Evolutionary conservation across 2,797 vertebrate genomes (phyloP), one percentile per base, ranked within the genome.

Genomic region (Pseudotriccus pelzelni): DNA sequence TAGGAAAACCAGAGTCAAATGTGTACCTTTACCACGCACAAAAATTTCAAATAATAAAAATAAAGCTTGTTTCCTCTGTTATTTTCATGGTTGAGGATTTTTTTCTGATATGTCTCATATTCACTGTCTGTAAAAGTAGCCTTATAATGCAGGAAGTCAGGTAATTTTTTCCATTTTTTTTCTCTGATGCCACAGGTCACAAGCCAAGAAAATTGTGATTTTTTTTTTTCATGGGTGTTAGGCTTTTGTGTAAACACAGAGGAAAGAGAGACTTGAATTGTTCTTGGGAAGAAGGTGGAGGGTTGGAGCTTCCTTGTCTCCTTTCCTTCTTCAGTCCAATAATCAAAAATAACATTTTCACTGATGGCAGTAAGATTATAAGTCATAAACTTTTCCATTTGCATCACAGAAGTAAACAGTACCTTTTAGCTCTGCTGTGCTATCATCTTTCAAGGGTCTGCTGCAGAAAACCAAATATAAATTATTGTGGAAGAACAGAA

Each of bases 21-120:
- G 95, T 98, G 95, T 98, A 97, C 87, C 92, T 96, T 97, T 97
- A 96, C 93, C 97, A 97, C 97, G 92, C 97, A 97, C 97, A 98
- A 96, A 89, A 95, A 91, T 91, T 92, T 95, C 91, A 96, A 96
- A 94, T 97, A 97, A 96, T 97, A 94, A 97, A 93, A 98, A 98
- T 98, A 98, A 98, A 98, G 96, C 96, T 97, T 96, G 97, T 98
- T 98, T 97, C 96, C 97, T 97, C 97, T 97, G 67, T 95, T 95
- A 86, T n/a, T 94, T 94, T 93, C 50, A 83, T 93, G 64, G 70
- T 5, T 92, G 83, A 95, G 68, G 81, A 83, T 91, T 97, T 92
- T 23, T 96, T 96, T 96, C 86, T 96, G 58, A 4, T n/a, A 16
- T 55, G 16, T 72, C 44, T 74, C 12, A 56, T 69, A 66, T 16